These are phyloP conservation scores for Cenopis cana DNA, from an alignment of 2,888 invertebrate species.

Conservation along the genomic window DNA sequence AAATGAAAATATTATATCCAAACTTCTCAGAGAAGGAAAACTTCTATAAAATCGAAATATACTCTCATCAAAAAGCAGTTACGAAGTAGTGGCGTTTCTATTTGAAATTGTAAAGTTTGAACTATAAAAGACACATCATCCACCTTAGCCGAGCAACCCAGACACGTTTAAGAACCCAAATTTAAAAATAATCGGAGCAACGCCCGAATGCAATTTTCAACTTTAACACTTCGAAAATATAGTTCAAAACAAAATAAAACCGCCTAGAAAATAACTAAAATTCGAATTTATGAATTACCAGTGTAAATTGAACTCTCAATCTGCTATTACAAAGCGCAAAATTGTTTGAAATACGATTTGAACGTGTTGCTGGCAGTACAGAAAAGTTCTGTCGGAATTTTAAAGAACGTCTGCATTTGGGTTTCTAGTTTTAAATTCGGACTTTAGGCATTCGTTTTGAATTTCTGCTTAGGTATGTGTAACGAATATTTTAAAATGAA, in stretches of 20 bases:
- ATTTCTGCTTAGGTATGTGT: slow-evolving; percentile 5
- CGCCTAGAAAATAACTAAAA: neutral
- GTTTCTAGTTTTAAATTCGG: slow-evolving; percentile 32
- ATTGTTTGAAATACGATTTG: neutral
- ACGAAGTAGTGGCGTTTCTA: slow-evolving; percentile 2
- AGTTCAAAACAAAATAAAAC: slow-evolving; percentile 15
- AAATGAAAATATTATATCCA: neutral
- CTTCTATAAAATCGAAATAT: neutral
- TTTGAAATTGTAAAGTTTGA: slow-evolving; percentile 16
- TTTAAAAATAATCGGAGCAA: slow-evolving; percentile 32
- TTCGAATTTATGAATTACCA: neutral
- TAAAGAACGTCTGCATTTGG: slow-evolving; percentile 28
- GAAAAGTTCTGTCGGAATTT: slow-evolving; percentile 29
- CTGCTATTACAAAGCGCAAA: neutral
- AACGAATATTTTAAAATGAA: neutral
- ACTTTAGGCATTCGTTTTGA: slow-evolving; percentile 10
- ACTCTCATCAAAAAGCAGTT: neutral
- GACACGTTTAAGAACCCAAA: slow-evolving; percentile 39
- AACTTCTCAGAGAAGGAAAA: neutral
- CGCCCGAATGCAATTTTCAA: slow-evolving; percentile 7
- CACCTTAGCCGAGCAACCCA: slow-evolving; percentile 18
- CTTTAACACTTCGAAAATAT: slow-evolving; percentile 4
- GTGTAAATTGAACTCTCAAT: slow-evolving; percentile 15
- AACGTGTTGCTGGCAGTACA: slow-evolving; percentile 20
- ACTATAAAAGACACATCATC: slow-evolving; percentile 34